phyloP scores from a whole-genome alignment of 2,888 invertebrate genomes.

The Malacosoma neustria region DNA sequence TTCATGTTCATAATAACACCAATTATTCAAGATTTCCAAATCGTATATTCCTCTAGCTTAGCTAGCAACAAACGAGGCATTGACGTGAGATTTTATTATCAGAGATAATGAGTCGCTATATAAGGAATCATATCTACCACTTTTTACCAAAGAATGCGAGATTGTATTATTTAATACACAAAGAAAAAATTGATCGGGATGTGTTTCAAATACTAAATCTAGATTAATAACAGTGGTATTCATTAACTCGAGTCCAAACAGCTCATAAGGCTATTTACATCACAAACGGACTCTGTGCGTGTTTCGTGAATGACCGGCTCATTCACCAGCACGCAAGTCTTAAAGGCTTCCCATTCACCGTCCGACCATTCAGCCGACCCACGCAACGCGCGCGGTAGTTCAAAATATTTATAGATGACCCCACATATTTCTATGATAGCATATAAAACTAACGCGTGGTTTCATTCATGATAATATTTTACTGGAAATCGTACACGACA shows the following conservation, averaged over 20 bases:
- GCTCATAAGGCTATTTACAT: conserved; percentile 8
- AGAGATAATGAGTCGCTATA: no score
- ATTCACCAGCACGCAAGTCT: conserved; percentile 25
- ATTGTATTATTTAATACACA: no score
- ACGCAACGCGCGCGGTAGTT: conserved; percentile 22
- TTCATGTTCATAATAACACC: no score
- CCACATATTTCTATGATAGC: neutral
- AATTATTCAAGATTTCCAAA: no score
- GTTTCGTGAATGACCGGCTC: conserved; percentile 27
- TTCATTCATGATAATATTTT: no score
- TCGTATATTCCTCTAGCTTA: no score
- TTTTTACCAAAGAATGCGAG: no score
- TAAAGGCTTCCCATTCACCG: conserved; percentile 36
- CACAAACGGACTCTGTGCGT: conserved; percentile 11
- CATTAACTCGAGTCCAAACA: neutral
- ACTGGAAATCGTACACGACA: no score
- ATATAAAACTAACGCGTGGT: no score
- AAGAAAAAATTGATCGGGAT: neutral
- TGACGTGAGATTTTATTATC: no score
- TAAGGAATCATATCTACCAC: no score
- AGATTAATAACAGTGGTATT: neutral
- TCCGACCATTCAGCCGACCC: conserved; percentile 27
- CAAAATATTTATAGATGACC: conserved; percentile 10
- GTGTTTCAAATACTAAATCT: neutral
- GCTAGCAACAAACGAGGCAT: no score